A percentile compares a stretch with the other conserved stretches of the same genome.
Evolutionary conservation across 2,888 invertebrate species (phyloP).

Genomic region (Nephrocerus scutellatus): DNA sequence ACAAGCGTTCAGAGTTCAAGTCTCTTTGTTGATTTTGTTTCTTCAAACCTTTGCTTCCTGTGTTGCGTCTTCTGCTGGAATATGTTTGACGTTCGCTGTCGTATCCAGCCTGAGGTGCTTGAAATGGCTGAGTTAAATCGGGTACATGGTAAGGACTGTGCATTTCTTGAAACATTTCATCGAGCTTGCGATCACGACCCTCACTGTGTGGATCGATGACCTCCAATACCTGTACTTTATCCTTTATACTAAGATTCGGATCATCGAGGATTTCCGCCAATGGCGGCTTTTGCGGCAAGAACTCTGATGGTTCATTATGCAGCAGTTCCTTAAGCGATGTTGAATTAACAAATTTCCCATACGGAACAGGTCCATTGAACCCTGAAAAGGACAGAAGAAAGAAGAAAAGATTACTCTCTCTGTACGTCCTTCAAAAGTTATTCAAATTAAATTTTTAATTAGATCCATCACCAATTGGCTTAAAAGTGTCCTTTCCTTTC

Average conservation of each 20-base stretch:
- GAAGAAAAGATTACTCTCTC: too few species aligned
- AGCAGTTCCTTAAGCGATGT: constrained; percentile 1
- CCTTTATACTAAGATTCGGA: constrained; percentile 20
- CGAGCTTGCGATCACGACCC: constrained; percentile 5
- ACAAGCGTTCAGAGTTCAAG: too few species aligned
- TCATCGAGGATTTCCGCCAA: constrained; percentile 19
- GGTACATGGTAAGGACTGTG: constrained; percentile 12
- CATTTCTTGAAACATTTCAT: constrained; percentile 17
- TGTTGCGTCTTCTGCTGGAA: too few species aligned
- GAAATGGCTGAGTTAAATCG: constrained; percentile 3
- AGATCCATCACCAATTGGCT: too few species aligned
- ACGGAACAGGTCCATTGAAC: too few species aligned
- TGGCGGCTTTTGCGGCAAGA: constrained; percentile 16
- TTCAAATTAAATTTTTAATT: too few species aligned
- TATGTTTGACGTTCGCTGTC: too few species aligned
- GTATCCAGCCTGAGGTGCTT: constrained; percentile 9
- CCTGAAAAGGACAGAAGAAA: too few species aligned
- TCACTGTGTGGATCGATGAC: constrained; percentile 14
- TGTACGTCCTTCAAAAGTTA: too few species aligned
- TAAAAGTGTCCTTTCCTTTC: too few species aligned
- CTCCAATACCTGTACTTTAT: constrained; percentile 24
- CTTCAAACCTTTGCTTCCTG: constrained; percentile 4
- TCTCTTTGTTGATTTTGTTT: constrained; percentile 21
- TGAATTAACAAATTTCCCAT: too few species aligned
- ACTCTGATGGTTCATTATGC: constrained; percentile 10